Conservation (phyloP, 2,888 invertebrate genomes). For the Formica aserva region DNA sequence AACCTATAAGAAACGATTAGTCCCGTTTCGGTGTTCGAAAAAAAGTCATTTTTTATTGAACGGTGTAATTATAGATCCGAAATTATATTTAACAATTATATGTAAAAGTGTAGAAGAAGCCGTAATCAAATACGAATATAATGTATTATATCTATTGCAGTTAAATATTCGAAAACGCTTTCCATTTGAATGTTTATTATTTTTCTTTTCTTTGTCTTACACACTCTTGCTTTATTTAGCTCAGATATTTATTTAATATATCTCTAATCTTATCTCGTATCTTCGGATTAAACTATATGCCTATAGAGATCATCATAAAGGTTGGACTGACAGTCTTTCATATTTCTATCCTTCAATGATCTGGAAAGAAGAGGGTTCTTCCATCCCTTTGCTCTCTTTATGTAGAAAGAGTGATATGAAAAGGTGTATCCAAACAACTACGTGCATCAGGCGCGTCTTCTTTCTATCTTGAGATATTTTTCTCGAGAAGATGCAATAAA, state of each 20-base stretch:
- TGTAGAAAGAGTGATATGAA: conserved; percentile 8
- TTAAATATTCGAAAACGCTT: neutral
- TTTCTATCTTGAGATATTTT: conserved; percentile 15
- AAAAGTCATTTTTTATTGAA: too few relatives aligned
- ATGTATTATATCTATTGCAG: neutral
- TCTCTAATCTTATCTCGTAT: neutral
- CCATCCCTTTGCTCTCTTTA: conserved; percentile 6
- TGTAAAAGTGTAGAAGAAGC: neutral
- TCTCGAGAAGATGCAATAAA: conserved; percentile 11
- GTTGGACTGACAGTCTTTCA: neutral
- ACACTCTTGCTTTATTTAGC: neutral
- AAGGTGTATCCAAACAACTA: conserved; percentile 26
- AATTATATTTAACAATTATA: conserved; percentile 17
- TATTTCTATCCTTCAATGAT: conserved; percentile 31
- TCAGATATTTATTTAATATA: neutral
- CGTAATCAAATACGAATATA: neutral
- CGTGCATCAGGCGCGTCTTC: neutral
- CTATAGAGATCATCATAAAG: neutral
- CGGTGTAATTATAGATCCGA: neutral
- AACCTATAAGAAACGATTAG: too few relatives aligned
- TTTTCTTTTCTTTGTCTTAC: neutral
- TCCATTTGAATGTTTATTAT: neutral
- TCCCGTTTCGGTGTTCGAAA: too few relatives aligned
- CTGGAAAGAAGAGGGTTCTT: conserved; percentile 11
- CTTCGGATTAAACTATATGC: conserved; percentile 3